Evolutionary conservation across 2,888 invertebrate genomes (phyloP).

Genomic region (Tortrix viridana): DNA sequence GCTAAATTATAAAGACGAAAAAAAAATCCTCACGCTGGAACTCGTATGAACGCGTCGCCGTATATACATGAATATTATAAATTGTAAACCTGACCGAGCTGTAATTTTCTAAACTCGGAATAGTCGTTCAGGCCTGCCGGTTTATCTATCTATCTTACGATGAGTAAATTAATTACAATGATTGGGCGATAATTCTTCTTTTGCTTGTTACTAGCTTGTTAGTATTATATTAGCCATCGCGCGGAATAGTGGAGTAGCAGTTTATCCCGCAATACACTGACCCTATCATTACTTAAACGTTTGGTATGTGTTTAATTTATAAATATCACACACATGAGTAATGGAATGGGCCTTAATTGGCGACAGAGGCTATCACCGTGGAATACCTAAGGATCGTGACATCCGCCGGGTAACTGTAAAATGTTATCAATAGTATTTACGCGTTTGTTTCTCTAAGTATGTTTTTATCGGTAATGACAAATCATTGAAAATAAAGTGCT

Average conservation of each 20-base stretch:
- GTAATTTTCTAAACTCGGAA: slow-evolving; percentile 14
- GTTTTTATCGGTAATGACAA: slow-evolving; percentile 10
- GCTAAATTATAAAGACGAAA: slow-evolving; percentile 53
- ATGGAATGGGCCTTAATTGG: slow-evolving; percentile 79
- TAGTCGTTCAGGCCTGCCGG: slow-evolving; percentile 4
- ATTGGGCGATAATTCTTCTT: slow-evolving; percentile 27
- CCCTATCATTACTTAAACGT: slow-evolving; percentile 34
- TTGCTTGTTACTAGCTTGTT: slow-evolving; percentile 13
- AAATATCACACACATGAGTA: slow-evolving; percentile 74
- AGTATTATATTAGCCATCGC: slow-evolving; percentile 11
- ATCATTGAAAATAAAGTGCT: no score
- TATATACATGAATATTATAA: slow-evolving; percentile 44
- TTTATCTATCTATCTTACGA: slow-evolving; percentile 22
- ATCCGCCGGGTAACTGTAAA: slow-evolving; percentile 75
- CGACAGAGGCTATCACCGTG: slow-evolving; percentile 71
- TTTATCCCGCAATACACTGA: slow-evolving; percentile 18
- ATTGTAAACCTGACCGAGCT: slow-evolving; percentile 40
- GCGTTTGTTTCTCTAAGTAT: slow-evolving; percentile 40
- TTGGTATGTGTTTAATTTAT: slow-evolving; percentile 57
- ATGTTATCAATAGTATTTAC: slow-evolving; percentile 51
- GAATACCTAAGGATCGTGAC: slow-evolving; percentile 75
- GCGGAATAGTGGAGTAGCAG: slow-evolving; percentile 10
- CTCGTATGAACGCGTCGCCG: slow-evolving; percentile 41
- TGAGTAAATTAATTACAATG: slow-evolving; percentile 35
- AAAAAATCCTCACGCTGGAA: slow-evolving; percentile 42